These are phyloP conservation scores for Ptychoptera contaminata DNA, from an alignment of 2,888 invertebrate species.

Conservation along the genomic window DNA sequence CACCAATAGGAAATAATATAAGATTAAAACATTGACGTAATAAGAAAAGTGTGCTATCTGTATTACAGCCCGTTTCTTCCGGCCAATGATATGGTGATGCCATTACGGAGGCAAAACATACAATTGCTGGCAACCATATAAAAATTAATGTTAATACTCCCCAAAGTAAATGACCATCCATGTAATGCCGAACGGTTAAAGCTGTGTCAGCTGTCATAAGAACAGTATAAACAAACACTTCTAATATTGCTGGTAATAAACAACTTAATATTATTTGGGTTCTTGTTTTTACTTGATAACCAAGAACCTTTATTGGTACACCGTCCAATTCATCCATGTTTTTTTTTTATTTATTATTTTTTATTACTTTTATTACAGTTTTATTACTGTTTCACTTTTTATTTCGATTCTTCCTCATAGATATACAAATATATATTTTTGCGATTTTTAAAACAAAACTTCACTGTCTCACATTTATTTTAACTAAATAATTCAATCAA, in stretches of 20 bases:
- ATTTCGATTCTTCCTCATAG: too few relatives aligned
- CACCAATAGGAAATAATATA: slow-evolving; percentile 42
- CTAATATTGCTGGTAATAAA: slow-evolving; percentile 39
- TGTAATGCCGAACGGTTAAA: slow-evolving; percentile 45
- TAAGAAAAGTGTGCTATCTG: slow-evolving; percentile 33
- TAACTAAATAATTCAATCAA: too few relatives aligned
- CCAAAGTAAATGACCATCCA: slow-evolving; percentile 37
- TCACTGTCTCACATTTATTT: too few relatives aligned
- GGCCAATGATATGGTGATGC: slow-evolving; percentile 43
- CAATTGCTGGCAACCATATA: slow-evolving; percentile 38
- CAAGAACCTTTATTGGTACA: slow-evolving; percentile 24
- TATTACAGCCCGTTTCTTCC: slow-evolving; percentile 27
- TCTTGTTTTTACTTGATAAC: slow-evolving; percentile 23
- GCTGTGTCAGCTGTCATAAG: slow-evolving; percentile 52
- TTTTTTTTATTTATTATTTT: too few relatives aligned
- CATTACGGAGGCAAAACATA: slow-evolving; percentile 41
- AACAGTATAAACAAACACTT: slow-evolving; percentile 45
- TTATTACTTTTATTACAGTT: too few relatives aligned
- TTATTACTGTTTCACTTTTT: too few relatives aligned
- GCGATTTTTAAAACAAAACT: too few relatives aligned
- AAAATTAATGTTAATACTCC: slow-evolving; percentile 33
- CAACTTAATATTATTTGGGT: slow-evolving; percentile 27
- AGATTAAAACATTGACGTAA: slow-evolving; percentile 34
- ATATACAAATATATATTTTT: too few relatives aligned
- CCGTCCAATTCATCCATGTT: slow-evolving; percentile 17